Evolutionary conservation across 2,888 invertebrate species (phyloP), one percentile per base, ranked within the genome.

Genomic region (Eristalis arbustorum): DNA sequence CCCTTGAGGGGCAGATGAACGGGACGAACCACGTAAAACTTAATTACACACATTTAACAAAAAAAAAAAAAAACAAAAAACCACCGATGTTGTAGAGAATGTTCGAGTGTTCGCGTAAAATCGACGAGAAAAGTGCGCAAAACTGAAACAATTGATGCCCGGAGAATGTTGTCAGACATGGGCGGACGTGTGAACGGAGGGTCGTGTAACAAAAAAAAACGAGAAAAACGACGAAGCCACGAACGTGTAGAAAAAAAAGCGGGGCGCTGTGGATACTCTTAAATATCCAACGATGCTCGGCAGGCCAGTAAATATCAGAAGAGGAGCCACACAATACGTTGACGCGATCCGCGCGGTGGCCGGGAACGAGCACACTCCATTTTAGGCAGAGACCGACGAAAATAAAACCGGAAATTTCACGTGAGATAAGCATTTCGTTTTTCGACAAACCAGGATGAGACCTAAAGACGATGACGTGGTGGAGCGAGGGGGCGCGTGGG

Each of bases 91-190:
- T 67, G 49, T 67, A 34, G n/a, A 59, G 72, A 72, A 83, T 74
- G 78, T 78, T 68, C 13, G 66, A 71, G 66, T 14, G 73, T 37
- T 34, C 62, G 6, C 31, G 6, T 40, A 57, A 62, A 66, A 40
- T 13, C 31, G 8, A 2, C 22, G n/a, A 42, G 13, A 56, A 34
- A 25, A 64, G 18, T 3, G 5, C 61, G 31, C 22, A 14, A 74
- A 77, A 77, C 34, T 40, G 25, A 37, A 37, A 63, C 63, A 56
- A 71, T 67, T 67, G 71, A 75, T 67, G 75, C 67, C 31, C 37
- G 71, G 71, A 72, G 75, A 84, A 75, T 84, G 67, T 66, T 84
- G 75, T 80, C 73, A 49, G 73, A 81, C 80, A 85, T 76, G 49
- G 81, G 59, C 76, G 80, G 73, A 84, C 49, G 80, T 73, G 72